Evolutionary conservation across 2,797 vertebrate genomes (phyloP), one percentile per base, ranked within the genome.

Genomic region (Pempheris klunzingeri): DNA sequence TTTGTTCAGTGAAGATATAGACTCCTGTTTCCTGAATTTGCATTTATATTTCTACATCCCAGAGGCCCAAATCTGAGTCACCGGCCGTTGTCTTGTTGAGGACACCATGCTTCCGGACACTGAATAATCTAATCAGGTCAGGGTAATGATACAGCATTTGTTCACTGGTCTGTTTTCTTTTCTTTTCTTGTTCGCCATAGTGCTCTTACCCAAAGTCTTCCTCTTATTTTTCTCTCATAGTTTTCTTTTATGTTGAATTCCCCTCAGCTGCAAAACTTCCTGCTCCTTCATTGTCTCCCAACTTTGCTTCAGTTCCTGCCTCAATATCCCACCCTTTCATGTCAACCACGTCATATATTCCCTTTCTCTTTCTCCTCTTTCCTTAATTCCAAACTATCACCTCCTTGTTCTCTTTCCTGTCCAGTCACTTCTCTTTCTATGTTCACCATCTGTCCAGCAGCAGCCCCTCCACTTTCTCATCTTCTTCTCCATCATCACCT

Each of bases 31-130:
- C 58, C 74, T 55, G 52, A 66, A 85, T 92, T 91, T 88, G 77
- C 71, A 92, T 91, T 90, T 89, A 85, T 55, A 92, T 87, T 88
- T 80, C 80, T 69, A 74, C 83, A 80, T 71, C 69, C 78, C 57
- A 66, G 63, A 68, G 53, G 38, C 50, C 66, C 46, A 67, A 68
- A 74, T 57, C 38, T 9, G 60, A 80, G 71, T 73, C 43, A 17
- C n/a, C 77, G 57, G 39, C 71, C 11, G 7, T 11, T 59, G 47
- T 49, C 38, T 76, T 57, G 44, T 52, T 20, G 47, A 66, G 71
- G 66, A 55, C 65, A 24, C 34, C 15, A 0, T 24, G 64, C 26
- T 52, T 69, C 59, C 9, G 18, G 77, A 73, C 61, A 38, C 41
- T 53, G 64, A 66, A 81, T 69, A 72, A 83, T 84, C 59, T 50